These are phyloP conservation scores for Hemistola chrysoprasaria DNA, from an alignment of 2,888 invertebrate genomes.

Conservation along the genomic window DNA sequence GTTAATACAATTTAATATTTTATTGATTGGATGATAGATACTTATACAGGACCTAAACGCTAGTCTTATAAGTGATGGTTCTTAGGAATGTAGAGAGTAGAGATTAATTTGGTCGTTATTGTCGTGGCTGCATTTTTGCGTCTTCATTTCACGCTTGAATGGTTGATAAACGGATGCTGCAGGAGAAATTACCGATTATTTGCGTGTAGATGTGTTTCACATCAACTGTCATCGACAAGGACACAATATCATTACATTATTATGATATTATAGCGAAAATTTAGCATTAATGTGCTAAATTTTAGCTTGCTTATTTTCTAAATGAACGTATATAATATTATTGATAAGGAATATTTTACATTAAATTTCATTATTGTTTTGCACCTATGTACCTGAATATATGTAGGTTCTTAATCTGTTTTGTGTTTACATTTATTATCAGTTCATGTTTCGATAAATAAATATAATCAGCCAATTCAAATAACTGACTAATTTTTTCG, in stretches of 20 bases:
- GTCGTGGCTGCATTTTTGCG: neutral
- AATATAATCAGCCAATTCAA: slow-evolving; percentile 8
- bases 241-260: too few species aligned
- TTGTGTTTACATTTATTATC: slow-evolving; percentile 20
- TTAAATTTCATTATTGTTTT: slow-evolving; percentile 19
- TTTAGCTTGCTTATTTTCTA: too few species aligned
- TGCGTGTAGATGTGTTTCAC: slow-evolving; percentile 26
- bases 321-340: too few species aligned
- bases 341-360: slow-evolving; percentile 1
- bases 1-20: too few species aligned
- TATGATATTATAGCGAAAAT: too few species aligned
- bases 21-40: slow-evolving; percentile 1
- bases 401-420: too few species aligned
- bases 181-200: slow-evolving; percentile 53
- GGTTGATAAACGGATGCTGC: slow-evolving; percentile 44
- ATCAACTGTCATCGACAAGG: too few species aligned
- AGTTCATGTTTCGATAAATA: neutral
- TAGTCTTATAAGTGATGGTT: neutral
- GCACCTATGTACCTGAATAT: slow-evolving; percentile 12
- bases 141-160: slow-evolving; percentile 25
- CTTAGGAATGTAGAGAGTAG: slow-evolving; percentile 2
- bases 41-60: too few species aligned
- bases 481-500: too few species aligned
- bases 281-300: too few species aligned
- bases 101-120: slow-evolving; percentile 8